Evolutionary conservation across 2,113 vertebrate genomes (phyloP), one percentile per base, ranked within the genome.

Genomic region (Myiozetetes cayanensis): DNA sequence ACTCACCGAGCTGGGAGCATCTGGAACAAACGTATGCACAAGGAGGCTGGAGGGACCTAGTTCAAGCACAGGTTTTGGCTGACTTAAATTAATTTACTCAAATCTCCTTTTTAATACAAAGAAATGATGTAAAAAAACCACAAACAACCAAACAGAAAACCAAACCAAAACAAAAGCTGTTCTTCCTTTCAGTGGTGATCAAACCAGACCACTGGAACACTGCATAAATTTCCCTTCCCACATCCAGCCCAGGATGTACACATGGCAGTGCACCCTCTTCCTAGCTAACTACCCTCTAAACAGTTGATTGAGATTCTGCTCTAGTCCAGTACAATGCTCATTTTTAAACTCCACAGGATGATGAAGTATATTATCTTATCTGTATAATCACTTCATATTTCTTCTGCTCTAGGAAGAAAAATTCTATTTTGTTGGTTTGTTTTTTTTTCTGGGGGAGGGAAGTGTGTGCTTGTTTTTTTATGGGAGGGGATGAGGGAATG

Each of bases 21-120:
- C 89, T 97, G 96, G 84, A 96, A 94, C 63, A 96, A 95, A 96
- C 63, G 58, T 44, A 81, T 13, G 24, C 39, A 78, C 67, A 81
- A 96, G 82, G 61, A 96, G 94, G 46, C 93, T 94, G 44, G 61
- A 55, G 71, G 41, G 39, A 90, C 85, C 68, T 82, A 87, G 89
- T 85, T 87, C 86, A 97, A 95, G 76, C 56, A 70, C 56, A 81
- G 65, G 24, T 91, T 97, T 96, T 85, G 93, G 47, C 41, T 89
- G 74, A 97, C 92, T 92, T 94, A 93, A 94, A 93, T 87, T 43
- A 93, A 93, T 79, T 93, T 83, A 65, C 21, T 97, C 66, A 97
- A 95, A 76, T 94, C 67, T 90, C 68, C 47, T 90, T 56, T 44
- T 90, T 94, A 96, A 91, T 75, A 95, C 65, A 23, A 87, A 89